Evolutionary conservation across 2,797 vertebrate species (phyloP).

Genomic region (Apogon talboti): DNA sequence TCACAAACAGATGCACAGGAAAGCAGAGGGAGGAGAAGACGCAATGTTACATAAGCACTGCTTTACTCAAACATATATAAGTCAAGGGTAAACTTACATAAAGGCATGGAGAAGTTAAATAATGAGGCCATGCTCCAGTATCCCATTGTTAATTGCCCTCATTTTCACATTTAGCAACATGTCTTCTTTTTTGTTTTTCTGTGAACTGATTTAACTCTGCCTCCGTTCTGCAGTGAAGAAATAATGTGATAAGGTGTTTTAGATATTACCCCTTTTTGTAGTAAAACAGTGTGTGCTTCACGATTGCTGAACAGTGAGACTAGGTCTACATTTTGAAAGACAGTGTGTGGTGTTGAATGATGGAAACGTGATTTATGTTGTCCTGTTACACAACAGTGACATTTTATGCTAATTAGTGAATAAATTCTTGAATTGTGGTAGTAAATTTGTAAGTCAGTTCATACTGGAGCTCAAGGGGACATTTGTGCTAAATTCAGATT

Average conservation of each 20-base stretch:
- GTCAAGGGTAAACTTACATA: constrained; percentile 5
- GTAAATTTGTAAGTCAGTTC: no score
- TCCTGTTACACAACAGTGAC: no score
- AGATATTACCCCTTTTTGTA: no score
- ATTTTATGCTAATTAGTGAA: no score
- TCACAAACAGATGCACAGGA: not conserved
- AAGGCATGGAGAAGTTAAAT: constrained; percentile 31
- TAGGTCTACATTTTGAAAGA: no score
- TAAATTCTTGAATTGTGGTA: no score
- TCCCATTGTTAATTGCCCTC: constrained; percentile 53
- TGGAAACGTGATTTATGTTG: no score
- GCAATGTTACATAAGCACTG: not conserved
- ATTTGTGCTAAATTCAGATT: not conserved
- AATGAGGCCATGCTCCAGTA: constrained; percentile 55
- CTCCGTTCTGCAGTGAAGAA: constrained; percentile 14
- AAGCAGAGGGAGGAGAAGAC: not conserved
- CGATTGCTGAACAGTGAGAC: no score
- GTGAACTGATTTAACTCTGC: constrained; percentile 46
- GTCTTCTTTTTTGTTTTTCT: constrained; percentile 50
- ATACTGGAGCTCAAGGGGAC: no score
- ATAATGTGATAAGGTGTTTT: no score
- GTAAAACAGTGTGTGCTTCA: no score
- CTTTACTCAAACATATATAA: not conserved
- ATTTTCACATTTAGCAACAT: constrained; percentile 60
- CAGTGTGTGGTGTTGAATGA: no score